phyloP scores from a whole-genome alignment of 1,140 invertebrate genomes.

The Tenebrio molitor region DNA sequence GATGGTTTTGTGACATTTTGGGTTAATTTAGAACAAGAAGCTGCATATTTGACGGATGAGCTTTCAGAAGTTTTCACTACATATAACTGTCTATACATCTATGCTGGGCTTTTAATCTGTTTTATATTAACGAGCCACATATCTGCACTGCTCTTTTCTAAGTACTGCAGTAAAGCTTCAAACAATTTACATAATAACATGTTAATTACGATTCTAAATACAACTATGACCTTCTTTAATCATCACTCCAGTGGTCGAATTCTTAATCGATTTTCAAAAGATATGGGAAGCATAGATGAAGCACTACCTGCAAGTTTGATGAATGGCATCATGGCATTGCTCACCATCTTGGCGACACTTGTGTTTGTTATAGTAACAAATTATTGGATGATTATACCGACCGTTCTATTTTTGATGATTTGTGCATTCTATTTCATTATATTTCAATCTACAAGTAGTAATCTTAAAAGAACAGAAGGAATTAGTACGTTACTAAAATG shows the following conservation, averaged over 20 bases:
- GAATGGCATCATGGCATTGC: too few species aligned
- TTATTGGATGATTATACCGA: too few species aligned
- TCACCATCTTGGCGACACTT: too few species aligned
- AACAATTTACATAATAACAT: too few species aligned
- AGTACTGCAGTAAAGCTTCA: background rate
- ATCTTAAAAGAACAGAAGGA: background rate
- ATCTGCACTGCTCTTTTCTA: too few species aligned
- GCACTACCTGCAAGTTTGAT: too few species aligned
- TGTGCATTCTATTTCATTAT: background rate
- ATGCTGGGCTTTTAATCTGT: background rate
- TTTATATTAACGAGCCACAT: too few species aligned
- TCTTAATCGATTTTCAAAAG: too few species aligned
- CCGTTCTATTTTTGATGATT: too few species aligned
- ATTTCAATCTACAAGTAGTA: background rate
- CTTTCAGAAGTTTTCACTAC: background rate
- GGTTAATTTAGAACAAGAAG: conserved; percentile 55
- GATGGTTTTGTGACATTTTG: conserved; percentile 78
- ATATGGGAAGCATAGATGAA: too few species aligned
- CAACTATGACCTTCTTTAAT: background rate
- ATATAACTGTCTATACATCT: background rate
- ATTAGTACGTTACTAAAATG: background rate
- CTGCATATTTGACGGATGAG: background rate
- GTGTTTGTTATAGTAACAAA: too few species aligned
- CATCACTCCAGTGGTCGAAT: background rate
- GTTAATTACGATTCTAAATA: background rate